A percentile compares a stretch with the other conserved stretches of the same genome.
These are phyloP conservation scores for Hyposoter didymator DNA, from an alignment of 2,888 invertebrate genomes.

Conservation along the genomic window DNA sequence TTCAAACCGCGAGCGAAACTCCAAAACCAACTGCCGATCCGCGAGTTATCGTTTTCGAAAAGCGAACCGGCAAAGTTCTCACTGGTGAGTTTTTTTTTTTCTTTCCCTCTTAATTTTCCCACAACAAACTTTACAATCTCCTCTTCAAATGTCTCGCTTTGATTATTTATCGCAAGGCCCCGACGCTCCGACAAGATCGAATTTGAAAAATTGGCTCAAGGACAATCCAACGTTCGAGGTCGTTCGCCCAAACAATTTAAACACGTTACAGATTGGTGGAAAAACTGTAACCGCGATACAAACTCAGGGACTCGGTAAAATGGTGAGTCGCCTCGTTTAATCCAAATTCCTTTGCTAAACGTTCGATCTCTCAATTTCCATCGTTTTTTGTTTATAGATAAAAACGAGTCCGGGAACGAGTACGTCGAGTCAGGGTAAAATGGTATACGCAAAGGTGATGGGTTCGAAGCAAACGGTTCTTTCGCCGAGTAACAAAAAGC, in stretches of 20 bases:
- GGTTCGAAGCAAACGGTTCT: conserved; percentile 81
- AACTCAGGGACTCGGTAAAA: conserved; percentile 69
- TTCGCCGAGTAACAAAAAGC: conserved; percentile 80
- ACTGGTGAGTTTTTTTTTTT: conserved; percentile 80
- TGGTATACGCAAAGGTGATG: conserved; percentile 79
- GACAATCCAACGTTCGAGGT: conserved; percentile 96
- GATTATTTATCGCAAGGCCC: conserved; percentile 87
- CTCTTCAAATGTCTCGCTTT: not conserved
- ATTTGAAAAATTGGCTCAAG: conserved; percentile 93
- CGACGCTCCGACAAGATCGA: conserved; percentile 93
- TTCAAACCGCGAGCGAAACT: conserved; percentile 70
- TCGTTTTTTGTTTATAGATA: conserved; percentile 58
- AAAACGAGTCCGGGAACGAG: conserved; percentile 71
- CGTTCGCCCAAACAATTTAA: conserved; percentile 86
- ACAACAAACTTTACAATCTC: too few species aligned
- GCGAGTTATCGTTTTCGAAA: conserved; percentile 92
- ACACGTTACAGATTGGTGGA: conserved; percentile 77
- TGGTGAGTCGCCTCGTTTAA: conserved; percentile 33
- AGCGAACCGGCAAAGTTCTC: conserved; percentile 89
- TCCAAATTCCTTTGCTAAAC: too few species aligned
- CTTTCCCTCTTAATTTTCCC: not conserved
- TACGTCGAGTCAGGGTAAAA: conserved; percentile 74
- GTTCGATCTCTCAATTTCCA: too few species aligned
- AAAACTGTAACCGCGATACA: conserved; percentile 78
- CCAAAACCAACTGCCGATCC: conserved; percentile 75